phyloP scores from a whole-genome alignment of 2,797 vertebrate genomes.

The Epinephelus coioides region DNA sequence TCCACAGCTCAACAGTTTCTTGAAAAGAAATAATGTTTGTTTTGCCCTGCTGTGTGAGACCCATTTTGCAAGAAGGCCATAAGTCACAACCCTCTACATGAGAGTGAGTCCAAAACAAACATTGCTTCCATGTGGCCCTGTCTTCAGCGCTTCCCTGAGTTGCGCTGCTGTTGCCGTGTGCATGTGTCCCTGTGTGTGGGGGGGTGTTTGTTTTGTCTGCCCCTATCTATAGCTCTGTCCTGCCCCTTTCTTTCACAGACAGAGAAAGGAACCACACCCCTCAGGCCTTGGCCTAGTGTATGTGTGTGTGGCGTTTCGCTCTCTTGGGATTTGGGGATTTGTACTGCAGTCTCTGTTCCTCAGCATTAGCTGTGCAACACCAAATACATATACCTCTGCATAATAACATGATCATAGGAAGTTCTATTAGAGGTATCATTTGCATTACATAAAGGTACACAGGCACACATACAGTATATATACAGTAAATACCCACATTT shows the following conservation, averaged over 20 bases:
- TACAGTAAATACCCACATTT: not conserved
- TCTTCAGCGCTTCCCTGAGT: conserved; percentile 61
- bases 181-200: conserved; percentile 43
- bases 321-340: conserved; percentile 72
- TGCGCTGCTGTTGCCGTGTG: conserved; percentile 43
- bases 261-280: conserved; percentile 89
- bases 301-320: conserved; percentile 52
- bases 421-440: not conserved
- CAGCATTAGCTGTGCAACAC: not conserved
- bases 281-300: conserved; percentile 67
- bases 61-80: conserved; percentile 52
- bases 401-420: conserved; percentile 18
- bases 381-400: conserved; percentile 7
- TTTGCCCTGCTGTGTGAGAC: conserved; percentile 24
- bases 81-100: conserved; percentile 53
- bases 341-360: conserved; percentile 38
- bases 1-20: not conserved
- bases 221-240: conserved; percentile 81
- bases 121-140: conserved; percentile 58
- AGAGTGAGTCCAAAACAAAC: conserved; percentile 62
- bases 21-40: conserved; percentile 13
- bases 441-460: not conserved
- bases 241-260: conserved; percentile 86
- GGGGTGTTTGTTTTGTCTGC: conserved; percentile 82
- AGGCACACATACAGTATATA: not conserved